These are phyloP conservation scores for Zaprionus tsacasi DNA, from an alignment of 1,140 invertebrate species.

Conservation along the genomic window DNA sequence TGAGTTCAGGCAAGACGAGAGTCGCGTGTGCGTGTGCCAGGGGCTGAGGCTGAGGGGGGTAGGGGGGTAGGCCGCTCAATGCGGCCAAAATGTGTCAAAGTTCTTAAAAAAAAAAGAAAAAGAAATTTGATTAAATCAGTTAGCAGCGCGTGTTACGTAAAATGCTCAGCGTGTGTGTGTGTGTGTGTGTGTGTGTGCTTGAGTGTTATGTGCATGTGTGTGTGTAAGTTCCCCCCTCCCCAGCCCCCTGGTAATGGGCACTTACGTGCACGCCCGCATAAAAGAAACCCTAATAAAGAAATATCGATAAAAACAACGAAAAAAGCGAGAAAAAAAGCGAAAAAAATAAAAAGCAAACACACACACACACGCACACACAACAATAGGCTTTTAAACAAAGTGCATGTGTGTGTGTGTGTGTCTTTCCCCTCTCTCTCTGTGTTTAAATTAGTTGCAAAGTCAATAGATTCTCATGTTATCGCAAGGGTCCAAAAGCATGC, in stretches of 20 bases:
- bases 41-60: neutral
- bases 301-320: constrained; percentile 73
- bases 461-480: constrained; percentile 46
- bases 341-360: constrained; percentile 2
- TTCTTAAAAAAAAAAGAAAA: constrained; percentile 16
- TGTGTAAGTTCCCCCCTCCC: constrained; percentile 2
- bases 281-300: constrained; percentile 82
- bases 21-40: neutral
- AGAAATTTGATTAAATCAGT: constrained; percentile 61
- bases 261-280: constrained; percentile 78
- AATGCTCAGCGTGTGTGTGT: constrained; percentile 33
- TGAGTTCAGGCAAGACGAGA: neutral
- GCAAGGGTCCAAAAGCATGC: constrained; percentile 36
- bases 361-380: constrained; percentile 15
- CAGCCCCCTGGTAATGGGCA: constrained; percentile 52
- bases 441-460: constrained; percentile 69
- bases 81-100: constrained; percentile 34
- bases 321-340: constrained; percentile 30
- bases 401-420: constrained; percentile 23
- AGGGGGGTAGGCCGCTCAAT: neutral
- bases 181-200: constrained; percentile 22
- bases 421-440: constrained; percentile 15
- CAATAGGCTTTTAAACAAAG: constrained; percentile 23
- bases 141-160: constrained; percentile 67
- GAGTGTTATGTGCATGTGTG: constrained; percentile 10